Evolutionary conservation across 2,888 invertebrate species (phyloP), one percentile per base, ranked within the genome.

Genomic region (Xanthorhoe designata): DNA sequence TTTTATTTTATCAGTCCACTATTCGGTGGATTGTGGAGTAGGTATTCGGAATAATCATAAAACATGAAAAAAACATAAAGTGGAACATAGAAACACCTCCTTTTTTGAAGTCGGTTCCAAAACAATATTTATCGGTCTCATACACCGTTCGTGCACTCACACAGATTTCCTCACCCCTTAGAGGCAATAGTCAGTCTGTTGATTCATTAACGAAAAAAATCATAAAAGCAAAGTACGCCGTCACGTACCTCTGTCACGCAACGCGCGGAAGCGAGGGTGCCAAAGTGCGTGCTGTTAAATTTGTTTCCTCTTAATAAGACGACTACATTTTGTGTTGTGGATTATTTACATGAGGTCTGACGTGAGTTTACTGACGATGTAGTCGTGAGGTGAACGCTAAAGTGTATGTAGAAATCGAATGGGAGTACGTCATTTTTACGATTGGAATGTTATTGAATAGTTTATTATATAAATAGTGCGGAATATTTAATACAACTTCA

Each of bases 231-330:
- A 42, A 42, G 13, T 13, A 42, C 13, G 38, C 32, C 35, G 61
- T 69, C 24, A 55, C 29, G 32, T 54, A 69, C 69, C 69, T 70
- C 65, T 55, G 74, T 71, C 75, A 77, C 77, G 75, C 62, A 64
- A 72, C 62, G 29, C 58, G 58, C 58, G 73, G 70, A 70, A 72
- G 63, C 47, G 53, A 63, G 58, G 64, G 62, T 68, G 67, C 60
- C 60, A 67, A 50, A 64, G 69, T 72, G 72, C 68, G 75, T 74
- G 72, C 67, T 69, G 62, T 69, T 66, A 74, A 75, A 73, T 78
- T 81, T 79, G 78, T 81, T 85, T 81, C 80, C 80, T 76, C 75
- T 71, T 79, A 80, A 78, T 79, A 83, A 77, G 64, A 65, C 66
- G 72, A 71, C 78, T 75, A 76, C 70, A 75, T 74, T 78, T 70